Evolutionary conservation across 2,888 invertebrate species (phyloP), one percentile per base, ranked within the genome.

Genomic region (Spodoptera picta): DNA sequence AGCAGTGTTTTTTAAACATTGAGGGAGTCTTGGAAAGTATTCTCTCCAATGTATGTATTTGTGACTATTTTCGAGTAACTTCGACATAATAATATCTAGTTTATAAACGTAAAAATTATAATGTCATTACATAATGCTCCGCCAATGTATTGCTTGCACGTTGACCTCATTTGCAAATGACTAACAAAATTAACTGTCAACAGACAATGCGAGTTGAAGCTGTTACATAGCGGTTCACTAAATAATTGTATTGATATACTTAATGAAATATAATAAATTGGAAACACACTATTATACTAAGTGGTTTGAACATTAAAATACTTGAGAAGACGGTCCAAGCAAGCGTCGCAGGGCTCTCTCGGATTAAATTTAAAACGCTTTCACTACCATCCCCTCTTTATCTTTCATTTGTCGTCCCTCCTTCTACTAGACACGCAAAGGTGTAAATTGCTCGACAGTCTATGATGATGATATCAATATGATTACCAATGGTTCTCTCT

Each of bases 331-430:
- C 84, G 82, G 85, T 83, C 87, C 83, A 87, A 84, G 9, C 36
- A 9, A 36, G 36, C 84, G 84, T 85, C 81, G 83, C 85, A 87
- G 88, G 87, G 89, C 87, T 81, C 83, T 55, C 46, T 82, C 87
- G 85, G 44, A 88, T 89, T 86, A 84, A 87, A 89, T 90, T 90
- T 87, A 84, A 90, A 91, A 90, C 92, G 91, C 92, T 93, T 93
- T 93, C 93, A 92, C 92, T 77, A 73, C 75, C 73, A 69, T 73
- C 73, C 75, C 77, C 73, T 3, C 60, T 66, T 53, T 52, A 11
- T 65, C 48, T 72, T 69, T 76, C 73, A 67, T 46, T 68, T 65
- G 67, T 62, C 81, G 75, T 75, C 69, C 77, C 69, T 75, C 76
- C 66, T 71, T 64, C 77, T 70, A 65, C 72, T 51, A 44, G 60